Conservation (phyloP, 37 sponge, comb jelly and placozoan genomes). For the Oscarella lobularis region DNA sequence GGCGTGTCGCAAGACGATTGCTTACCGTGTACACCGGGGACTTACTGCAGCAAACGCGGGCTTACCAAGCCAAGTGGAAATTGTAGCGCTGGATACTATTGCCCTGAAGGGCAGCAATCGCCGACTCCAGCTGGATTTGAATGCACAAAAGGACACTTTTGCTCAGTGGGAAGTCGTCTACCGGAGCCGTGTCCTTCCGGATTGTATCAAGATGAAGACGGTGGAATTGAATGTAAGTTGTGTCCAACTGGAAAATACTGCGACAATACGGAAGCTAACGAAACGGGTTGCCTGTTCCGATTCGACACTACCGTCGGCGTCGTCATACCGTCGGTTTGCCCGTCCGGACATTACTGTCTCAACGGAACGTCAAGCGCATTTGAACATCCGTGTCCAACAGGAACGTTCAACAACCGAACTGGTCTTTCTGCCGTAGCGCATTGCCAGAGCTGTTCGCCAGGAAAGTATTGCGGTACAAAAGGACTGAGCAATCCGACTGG, state of each 20-base stretch:
- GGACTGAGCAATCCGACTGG: slow-evolving; percentile 4
- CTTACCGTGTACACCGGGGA: slow-evolving; percentile 15
- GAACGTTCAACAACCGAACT: slow-evolving; percentile 8
- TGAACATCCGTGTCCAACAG: slow-evolving; percentile 9
- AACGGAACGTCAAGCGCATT: slow-evolving; percentile 17
- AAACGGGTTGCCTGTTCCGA: not conserved
- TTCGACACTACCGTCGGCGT: not conserved
- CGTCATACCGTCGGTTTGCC: slow-evolving; percentile 9
- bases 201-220: not conserved
- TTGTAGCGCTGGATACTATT: slow-evolving; percentile 17
- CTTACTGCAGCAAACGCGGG: slow-evolving; percentile 8
- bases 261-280: not conserved
- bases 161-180: slow-evolving; percentile 11
- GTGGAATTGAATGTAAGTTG: slow-evolving; percentile 2
- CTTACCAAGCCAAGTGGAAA: not conserved
- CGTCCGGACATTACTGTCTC: slow-evolving; percentile 12
- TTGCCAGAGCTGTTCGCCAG: slow-evolving; percentile 15
- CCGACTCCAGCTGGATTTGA: not conserved
- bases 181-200: slow-evolving; percentile 26
- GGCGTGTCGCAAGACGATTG: not conserved
- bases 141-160: slow-evolving; percentile 25
- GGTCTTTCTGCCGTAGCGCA: not conserved
- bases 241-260: slow-evolving; percentile 30
- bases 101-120: slow-evolving; percentile 9
- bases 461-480: slow-evolving; percentile 10